These are phyloP conservation scores for Xestobium rufovillosum DNA, from an alignment of 2,888 invertebrate species.

Conservation along the genomic window DNA sequence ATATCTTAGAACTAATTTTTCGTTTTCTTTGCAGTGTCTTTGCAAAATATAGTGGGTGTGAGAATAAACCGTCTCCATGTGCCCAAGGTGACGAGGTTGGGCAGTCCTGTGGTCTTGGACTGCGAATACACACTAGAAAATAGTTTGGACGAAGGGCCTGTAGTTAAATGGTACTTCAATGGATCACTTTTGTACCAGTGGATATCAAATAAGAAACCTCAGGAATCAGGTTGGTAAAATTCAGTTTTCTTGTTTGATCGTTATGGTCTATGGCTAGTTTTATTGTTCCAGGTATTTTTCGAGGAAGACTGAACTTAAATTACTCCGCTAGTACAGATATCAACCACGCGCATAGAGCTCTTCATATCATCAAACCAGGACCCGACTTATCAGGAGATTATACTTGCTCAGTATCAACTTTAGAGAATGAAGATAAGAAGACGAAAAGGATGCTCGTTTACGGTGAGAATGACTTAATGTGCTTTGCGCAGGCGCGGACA, in stretches of 20 bases:
- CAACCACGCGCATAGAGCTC: conserved; percentile 53
- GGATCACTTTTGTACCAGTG: conserved; percentile 50
- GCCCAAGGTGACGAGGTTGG: conserved; percentile 40
- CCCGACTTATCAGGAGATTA: conserved; percentile 64
- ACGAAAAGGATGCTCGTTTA: conserved; percentile 61
- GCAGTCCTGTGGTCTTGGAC: conserved; percentile 47
- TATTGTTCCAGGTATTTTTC: conserved; percentile 37
- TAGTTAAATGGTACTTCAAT: conserved; percentile 54
- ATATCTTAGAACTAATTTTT: too few relatives aligned
- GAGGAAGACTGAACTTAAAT: conserved; percentile 42
- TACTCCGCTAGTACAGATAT: conserved; percentile 44
- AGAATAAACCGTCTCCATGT: conserved; percentile 37
- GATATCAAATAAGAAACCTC: conserved; percentile 47
- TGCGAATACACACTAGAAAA: conserved; percentile 48
- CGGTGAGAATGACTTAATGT: too few relatives aligned
- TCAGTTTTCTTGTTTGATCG: too few relatives aligned
- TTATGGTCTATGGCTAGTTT: conserved; percentile 1
- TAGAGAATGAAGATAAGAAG: conserved; percentile 54
- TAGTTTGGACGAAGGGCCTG: conserved; percentile 42
- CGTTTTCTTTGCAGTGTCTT: conserved; percentile 14
- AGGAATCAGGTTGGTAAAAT: conserved; percentile 43
- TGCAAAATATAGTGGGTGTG: conserved; percentile 22
- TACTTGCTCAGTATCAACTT: conserved; percentile 62
- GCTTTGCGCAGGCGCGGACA: too few relatives aligned
- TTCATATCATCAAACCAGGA: conserved; percentile 57